A percentile compares a stretch with the other conserved stretches of the same genome.
Conservation (phyloP, 2,113 vertebrate species). For the Ondatra zibethicus region DNA sequence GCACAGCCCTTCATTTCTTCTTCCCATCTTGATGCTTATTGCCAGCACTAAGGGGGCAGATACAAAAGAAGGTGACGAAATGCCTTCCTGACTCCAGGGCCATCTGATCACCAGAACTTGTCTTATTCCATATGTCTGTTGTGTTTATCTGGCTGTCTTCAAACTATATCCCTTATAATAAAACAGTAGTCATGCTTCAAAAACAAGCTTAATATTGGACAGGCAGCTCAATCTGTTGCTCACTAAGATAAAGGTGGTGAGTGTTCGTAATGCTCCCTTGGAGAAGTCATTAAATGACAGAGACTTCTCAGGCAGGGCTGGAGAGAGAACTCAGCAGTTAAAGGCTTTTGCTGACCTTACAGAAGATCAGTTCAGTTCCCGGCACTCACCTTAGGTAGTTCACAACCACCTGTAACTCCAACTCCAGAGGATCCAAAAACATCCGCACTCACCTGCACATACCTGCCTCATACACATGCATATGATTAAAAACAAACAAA, state of each 20-base stretch:
- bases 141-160: not conserved
- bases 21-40: not conserved
- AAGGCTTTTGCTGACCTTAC: not conserved
- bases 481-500: not conserved
- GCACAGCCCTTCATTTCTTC: not conserved
- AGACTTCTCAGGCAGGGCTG: not conserved
- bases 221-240: not conserved
- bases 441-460: not conserved
- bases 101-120: not conserved
- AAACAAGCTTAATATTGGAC: not conserved
- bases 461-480: not conserved
- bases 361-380: not conserved
- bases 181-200: not conserved
- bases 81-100: accelerated
- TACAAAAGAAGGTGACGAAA: not conserved
- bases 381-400: not conserved
- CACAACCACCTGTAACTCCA: not conserved
- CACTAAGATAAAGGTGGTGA: not conserved
- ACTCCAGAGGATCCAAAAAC: too few relatives aligned
- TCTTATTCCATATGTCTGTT: not conserved
- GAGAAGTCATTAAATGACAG: not conserved
- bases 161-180: not conserved
- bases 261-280: not conserved
- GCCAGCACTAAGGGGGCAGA: not conserved
- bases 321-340: not conserved